Conservation (phyloP, 2,113 vertebrate genomes). For the Meriones unguiculatus region DNA sequence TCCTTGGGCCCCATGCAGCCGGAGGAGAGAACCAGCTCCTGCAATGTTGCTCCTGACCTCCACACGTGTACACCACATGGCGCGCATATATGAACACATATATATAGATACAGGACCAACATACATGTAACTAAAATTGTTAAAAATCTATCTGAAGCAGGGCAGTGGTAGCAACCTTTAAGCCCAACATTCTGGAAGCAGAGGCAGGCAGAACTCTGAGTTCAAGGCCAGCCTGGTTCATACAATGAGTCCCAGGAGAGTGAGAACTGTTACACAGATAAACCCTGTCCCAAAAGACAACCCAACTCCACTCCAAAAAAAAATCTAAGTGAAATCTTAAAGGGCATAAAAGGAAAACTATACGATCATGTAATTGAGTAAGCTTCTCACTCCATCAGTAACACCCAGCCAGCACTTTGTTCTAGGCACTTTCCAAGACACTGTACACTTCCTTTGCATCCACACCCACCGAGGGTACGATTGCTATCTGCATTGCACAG, state of each 20-base stretch:
- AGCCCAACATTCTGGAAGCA: too few species aligned
- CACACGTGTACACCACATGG: background rate
- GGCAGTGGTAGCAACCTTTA: too few species aligned
- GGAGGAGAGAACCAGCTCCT: background rate
- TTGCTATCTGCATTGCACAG: constrained; percentile 4
- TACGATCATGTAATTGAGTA: background rate
- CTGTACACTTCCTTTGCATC: background rate
- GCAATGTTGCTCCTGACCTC: background rate
- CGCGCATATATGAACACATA: background rate
- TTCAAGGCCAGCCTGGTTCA: too few species aligned
- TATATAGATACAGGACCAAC: background rate
- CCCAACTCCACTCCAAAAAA: too few species aligned
- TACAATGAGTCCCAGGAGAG: too few species aligned
- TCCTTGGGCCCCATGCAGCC: background rate
- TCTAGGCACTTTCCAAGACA: background rate
- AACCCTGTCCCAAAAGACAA: too few species aligned
- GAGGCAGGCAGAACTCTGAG: too few species aligned
- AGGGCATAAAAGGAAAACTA: background rate
- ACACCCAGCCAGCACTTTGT: background rate
- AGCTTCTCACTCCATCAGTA: constrained; percentile 11
- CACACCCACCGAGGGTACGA: background rate
- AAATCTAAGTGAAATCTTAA: background rate
- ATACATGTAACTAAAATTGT: background rate
- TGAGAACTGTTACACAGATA: too few species aligned
- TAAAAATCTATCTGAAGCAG: too few species aligned